Percentiles rank a stretch among this genome's conserved stretches.
Evolutionary conservation across 2,888 invertebrate species (phyloP).

Genomic region (Acleris literana): DNA sequence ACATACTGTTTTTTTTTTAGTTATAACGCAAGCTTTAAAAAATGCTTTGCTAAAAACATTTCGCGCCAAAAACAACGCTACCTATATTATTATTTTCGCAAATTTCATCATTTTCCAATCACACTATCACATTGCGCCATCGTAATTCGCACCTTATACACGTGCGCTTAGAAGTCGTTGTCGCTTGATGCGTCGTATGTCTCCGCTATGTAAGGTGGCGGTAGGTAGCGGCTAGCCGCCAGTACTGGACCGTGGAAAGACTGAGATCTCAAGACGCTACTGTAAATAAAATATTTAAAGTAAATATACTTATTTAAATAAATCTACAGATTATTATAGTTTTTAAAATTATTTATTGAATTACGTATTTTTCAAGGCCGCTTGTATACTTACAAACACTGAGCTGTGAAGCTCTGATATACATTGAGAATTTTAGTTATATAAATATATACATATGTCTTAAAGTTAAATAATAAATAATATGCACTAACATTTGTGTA

Average conservation of each 20-base stretch:
- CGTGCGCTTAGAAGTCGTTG: slow-evolving; percentile 73
- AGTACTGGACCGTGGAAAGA: slow-evolving; percentile 84
- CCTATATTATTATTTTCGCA: slow-evolving; percentile 4
- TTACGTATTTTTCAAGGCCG: too few species aligned
- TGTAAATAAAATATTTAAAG: slow-evolving; percentile 50
- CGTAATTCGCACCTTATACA: slow-evolving; percentile 14
- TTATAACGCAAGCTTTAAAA: not conserved
- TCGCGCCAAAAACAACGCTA: slow-evolving; percentile 23
- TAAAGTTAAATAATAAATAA: too few species aligned
- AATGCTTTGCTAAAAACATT: not conserved
- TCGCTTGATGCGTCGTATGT: slow-evolving; percentile 79
- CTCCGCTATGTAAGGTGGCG: slow-evolving; percentile 64
- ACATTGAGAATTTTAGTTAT: too few species aligned
- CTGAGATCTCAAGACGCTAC: slow-evolving; percentile 84
- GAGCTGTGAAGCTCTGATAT: too few species aligned
- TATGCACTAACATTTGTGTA: too few species aligned
- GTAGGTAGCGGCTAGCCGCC: slow-evolving; percentile 63
- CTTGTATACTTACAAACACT: too few species aligned
- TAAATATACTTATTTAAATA: too few species aligned
- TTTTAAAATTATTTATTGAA: too few species aligned
- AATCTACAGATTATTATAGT: not conserved
- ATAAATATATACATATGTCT: too few species aligned
- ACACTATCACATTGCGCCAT: slow-evolving; percentile 36
- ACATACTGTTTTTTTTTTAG: not conserved
- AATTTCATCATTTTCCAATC: slow-evolving; percentile 17